Conservation (phyloP, 30 jellyfish, hydroid and myxozoan genomes). For the Aurelia aurita region DNA sequence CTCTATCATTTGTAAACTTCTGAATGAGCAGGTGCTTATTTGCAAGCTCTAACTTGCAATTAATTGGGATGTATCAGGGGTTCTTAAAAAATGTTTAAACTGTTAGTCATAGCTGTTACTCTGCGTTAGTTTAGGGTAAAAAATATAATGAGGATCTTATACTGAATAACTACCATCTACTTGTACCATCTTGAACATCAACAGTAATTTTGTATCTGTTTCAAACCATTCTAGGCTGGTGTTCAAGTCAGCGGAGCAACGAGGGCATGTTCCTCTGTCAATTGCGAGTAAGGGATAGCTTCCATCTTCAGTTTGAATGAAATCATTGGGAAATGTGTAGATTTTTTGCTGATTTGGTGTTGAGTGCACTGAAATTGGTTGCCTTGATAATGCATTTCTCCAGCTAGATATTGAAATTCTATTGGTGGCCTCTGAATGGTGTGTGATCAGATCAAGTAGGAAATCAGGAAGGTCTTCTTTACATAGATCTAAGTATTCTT, state of each 20-base stretch:
- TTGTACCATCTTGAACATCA: neutral
- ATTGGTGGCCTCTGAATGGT: neutral
- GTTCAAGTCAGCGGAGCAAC: neutral
- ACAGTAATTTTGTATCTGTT: neutral
- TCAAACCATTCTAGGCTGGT: neutral
- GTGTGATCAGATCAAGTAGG: neutral
- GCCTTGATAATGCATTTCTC: neutral
- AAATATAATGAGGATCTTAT: too few species aligned
- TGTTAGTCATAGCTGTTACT: too few species aligned
- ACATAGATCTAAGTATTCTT: neutral
- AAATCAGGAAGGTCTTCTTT: slow-evolving; percentile 9
- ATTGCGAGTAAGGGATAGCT: neutral
- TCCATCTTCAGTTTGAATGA: slow-evolving; percentile 1
- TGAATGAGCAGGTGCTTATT: too few species aligned
- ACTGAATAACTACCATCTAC: neutral
- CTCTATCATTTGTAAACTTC: too few species aligned
- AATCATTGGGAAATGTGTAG: neutral
- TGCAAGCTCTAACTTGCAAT: too few species aligned
- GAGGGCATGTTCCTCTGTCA: neutral
- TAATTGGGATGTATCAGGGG: too few species aligned
- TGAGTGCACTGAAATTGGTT: neutral
- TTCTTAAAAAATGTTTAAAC: too few species aligned
- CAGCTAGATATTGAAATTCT: neutral
- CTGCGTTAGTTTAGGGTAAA: too few species aligned
- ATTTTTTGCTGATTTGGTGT: slow-evolving; percentile 3